Conservation (phyloP, 2,888 invertebrate species). For the Antheraea yamamai region DNA sequence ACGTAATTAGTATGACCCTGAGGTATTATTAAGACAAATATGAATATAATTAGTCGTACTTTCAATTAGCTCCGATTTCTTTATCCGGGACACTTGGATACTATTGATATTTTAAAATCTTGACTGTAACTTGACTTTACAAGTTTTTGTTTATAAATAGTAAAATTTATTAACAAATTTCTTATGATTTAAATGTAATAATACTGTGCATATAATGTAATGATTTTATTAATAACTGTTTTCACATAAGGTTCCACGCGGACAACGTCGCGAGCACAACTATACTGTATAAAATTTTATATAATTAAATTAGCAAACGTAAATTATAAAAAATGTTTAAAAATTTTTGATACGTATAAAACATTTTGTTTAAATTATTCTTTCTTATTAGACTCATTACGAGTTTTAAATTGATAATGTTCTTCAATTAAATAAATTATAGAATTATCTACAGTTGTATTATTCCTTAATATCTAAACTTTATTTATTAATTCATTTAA, state of each 20-base stretch:
- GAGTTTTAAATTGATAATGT: no score
- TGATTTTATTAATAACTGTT: no score
- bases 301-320: background rate
- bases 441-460: no score
- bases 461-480: background rate
- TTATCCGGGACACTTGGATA: background rate
- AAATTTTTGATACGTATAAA: no score
- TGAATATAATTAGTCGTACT: background rate
- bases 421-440: no score
- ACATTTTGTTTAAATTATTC: no score
- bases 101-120: background rate
- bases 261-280: no score
- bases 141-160: background rate
- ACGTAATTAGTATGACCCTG: conserved; percentile 21
- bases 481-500: background rate
- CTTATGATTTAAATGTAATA: background rate
- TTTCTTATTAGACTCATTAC: no score
- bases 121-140: no score
- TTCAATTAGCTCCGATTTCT: background rate
- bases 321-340: no score
- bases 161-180: background rate
- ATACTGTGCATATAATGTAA: no score
- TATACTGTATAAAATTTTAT: background rate
- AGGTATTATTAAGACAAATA: conserved; percentile 12
- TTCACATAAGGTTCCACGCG: no score